Evolutionary conservation across 2,888 invertebrate genomes (phyloP).

Genomic region (Malachius bipustulatus): DNA sequence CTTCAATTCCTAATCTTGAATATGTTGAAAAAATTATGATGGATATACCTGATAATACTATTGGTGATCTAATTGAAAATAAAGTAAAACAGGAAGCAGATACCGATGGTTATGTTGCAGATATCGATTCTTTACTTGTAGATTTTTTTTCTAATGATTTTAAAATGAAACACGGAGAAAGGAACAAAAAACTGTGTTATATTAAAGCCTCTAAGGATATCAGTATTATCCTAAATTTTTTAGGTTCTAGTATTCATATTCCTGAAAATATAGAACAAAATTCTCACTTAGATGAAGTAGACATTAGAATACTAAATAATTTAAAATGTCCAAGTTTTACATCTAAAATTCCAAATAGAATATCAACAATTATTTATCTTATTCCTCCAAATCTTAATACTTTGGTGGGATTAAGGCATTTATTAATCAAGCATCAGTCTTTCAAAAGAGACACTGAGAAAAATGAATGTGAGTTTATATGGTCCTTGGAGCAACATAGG

Average conservation of each 20-base stretch:
- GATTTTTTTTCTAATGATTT: conserved; percentile 21
- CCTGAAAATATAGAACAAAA: conserved; percentile 19
- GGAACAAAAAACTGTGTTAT: conserved; percentile 10
- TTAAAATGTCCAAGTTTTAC: conserved; percentile 8
- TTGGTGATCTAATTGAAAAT: conserved; percentile 2
- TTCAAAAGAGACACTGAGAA: conserved; percentile 12
- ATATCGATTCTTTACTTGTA: conserved; percentile 20
- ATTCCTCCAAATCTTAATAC: conserved; percentile 23
- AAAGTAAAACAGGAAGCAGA: conserved; percentile 5
- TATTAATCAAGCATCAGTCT: conserved; percentile 20
- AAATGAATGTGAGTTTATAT: too few species aligned
- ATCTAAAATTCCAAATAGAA: not conserved
- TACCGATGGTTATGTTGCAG: too few species aligned
- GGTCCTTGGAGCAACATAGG: too few species aligned
- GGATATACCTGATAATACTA: not conserved
- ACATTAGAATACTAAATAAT: conserved; percentile 20
- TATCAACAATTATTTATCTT: conserved; percentile 9
- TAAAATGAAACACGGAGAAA: conserved; percentile 8
- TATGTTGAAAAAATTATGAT: conserved; percentile 13
- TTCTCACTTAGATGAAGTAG: conserved; percentile 20
- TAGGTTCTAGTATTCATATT: conserved; percentile 20
- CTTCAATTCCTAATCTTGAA: conserved; percentile 15
- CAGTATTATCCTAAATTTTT: conserved; percentile 16
- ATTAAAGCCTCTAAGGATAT: conserved; percentile 16
- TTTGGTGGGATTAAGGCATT: conserved; percentile 20